These are phyloP conservation scores for Intellagama lesueurii DNA, from an alignment of 2,797 vertebrate species.

Conservation along the genomic window DNA sequence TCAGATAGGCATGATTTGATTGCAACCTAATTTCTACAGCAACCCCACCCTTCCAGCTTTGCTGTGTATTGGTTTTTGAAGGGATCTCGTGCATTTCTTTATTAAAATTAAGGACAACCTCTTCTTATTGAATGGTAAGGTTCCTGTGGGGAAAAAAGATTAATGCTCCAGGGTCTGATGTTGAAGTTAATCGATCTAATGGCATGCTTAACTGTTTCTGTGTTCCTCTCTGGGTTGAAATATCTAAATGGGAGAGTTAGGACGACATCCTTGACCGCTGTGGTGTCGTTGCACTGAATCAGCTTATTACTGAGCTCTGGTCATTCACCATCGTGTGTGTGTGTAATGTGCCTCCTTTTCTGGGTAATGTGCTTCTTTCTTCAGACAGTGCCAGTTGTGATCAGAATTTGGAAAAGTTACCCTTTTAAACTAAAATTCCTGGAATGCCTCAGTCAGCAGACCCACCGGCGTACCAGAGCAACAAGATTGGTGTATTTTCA, in stretches of 20 bases:
- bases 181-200: background rate
- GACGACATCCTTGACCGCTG: background rate
- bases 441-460: too few relatives aligned
- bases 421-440: too few relatives aligned
- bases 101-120: background rate
- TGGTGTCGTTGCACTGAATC: background rate
- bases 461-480: too few relatives aligned
- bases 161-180: background rate
- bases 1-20: background rate
- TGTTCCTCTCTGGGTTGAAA: background rate
- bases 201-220: background rate
- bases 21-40: background rate
- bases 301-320: background rate
- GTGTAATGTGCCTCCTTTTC: too few relatives aligned
- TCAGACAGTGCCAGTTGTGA: too few relatives aligned
- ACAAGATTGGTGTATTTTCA: too few relatives aligned
- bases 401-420: too few relatives aligned
- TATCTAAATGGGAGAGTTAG: background rate
- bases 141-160: too few relatives aligned
- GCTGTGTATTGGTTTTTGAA: background rate
- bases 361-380: too few relatives aligned
- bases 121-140: background rate
- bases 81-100: background rate
- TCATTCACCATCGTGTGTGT: background rate
- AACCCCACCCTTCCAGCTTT: background rate